phyloP scores from a whole-genome alignment of 2,888 invertebrate species.

The Drosophila setosimentum region DNA sequence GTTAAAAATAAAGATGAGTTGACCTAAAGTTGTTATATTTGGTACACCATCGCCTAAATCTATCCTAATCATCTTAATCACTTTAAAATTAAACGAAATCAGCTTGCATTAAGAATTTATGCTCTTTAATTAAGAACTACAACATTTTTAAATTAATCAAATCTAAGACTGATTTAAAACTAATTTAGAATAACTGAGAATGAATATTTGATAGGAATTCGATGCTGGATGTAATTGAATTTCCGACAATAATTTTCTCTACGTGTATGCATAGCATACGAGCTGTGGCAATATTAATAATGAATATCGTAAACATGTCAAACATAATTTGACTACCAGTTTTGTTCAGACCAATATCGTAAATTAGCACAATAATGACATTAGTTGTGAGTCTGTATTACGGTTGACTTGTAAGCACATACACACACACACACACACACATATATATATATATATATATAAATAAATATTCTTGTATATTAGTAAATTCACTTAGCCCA shows the following conservation, averaged over 20 bases:
- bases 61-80: not conserved
- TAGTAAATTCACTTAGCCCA: conserved; percentile 59
- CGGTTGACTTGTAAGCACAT: not conserved
- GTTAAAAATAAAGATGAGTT: not conserved
- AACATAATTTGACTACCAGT: conserved; percentile 38
- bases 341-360: conserved; percentile 55
- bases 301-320: conserved; percentile 43
- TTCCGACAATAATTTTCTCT: not conserved
- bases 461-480: not conserved
- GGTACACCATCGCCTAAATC: not conserved
- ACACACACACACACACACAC: not conserved
- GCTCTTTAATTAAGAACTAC: not conserved
- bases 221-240: not conserved
- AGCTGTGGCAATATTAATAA: conserved; percentile 31
- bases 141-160: not conserved
- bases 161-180: not conserved
- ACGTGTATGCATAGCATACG: not conserved
- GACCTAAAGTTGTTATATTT: not conserved
- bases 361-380: conserved; percentile 42
- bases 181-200: not conserved
- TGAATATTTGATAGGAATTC: not conserved
- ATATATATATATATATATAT: not conserved
- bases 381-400: conserved; percentile 4
- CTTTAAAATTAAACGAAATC: not conserved
- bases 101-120: not conserved